Conservation (phyloP, 2,113 vertebrate genomes). For the Dolichallabes microphthalmus region DNA sequence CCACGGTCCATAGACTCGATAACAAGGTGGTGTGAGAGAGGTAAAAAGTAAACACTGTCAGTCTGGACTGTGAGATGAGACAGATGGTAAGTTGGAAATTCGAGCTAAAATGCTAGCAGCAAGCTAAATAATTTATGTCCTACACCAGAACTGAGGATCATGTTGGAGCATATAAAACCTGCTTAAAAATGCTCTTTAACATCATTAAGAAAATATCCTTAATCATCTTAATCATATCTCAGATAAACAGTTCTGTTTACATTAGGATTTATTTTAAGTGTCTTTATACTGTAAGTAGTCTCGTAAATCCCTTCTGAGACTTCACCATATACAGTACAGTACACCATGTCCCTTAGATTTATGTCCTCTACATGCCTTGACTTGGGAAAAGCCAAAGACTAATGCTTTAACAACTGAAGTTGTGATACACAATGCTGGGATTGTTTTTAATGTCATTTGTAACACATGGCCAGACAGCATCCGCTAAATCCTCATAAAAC, state of each 20-base stretch:
- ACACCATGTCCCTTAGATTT: background rate
- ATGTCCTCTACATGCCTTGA: slow-evolving; percentile 5
- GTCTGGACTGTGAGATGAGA: slow-evolving; percentile 9
- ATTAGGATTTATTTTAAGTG: too few species aligned
- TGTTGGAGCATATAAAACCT: background rate
- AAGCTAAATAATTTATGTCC: background rate
- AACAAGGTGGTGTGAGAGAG: slow-evolving; percentile 8
- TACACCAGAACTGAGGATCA: background rate
- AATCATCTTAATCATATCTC: background rate
- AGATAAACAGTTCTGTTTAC: too few species aligned
- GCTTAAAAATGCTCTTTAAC: background rate
- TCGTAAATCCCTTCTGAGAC: background rate
- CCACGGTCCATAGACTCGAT: slow-evolving; percentile 27
- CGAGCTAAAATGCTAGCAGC: slow-evolving; percentile 19
- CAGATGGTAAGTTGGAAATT: slow-evolving; percentile 19
- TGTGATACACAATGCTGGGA: background rate
- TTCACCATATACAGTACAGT: background rate
- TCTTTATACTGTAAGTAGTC: too few species aligned
- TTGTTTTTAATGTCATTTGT: background rate
- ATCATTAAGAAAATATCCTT: too few species aligned
- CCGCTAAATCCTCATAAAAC: slow-evolving; percentile 12
- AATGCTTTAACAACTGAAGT: background rate
- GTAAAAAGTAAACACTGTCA: slow-evolving; percentile 22
- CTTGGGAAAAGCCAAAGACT: background rate
- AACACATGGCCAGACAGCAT: background rate